phyloP scores from a whole-genome alignment of 2,888 invertebrate species.

The Acronicta psi region DNA sequence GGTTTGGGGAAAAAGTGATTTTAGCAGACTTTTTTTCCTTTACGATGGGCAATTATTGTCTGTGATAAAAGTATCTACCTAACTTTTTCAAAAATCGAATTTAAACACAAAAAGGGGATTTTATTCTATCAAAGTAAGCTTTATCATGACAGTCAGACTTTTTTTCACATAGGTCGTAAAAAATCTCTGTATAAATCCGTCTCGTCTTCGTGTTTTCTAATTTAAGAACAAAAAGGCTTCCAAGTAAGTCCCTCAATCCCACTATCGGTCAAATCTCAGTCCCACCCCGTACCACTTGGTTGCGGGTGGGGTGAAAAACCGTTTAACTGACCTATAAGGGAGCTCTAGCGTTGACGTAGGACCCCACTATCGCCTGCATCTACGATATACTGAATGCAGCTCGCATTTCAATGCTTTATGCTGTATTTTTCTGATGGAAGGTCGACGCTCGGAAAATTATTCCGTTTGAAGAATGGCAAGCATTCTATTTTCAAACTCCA shows the following conservation, averaged over 20 bases:
- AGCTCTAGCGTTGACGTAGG: slow-evolving; percentile 65
- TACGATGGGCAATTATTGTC: background rate
- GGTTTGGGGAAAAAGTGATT: background rate
- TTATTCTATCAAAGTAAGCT: too few relatives aligned
- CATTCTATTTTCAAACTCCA: slow-evolving; percentile 16
- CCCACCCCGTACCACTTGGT: slow-evolving; percentile 70
- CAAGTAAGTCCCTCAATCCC: slow-evolving; percentile 53
- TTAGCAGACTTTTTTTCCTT: background rate
- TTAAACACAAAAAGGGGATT: too few relatives aligned
- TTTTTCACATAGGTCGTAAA: slow-evolving; percentile 2
- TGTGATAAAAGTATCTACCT: background rate
- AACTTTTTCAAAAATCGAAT: background rate
- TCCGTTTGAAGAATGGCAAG: slow-evolving; percentile 48
- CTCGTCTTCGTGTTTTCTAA: slow-evolving; percentile 62
- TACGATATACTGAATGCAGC: slow-evolving; percentile 66
- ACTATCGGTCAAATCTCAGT: slow-evolving; percentile 81
- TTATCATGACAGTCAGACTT: background rate
- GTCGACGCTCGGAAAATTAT: slow-evolving; percentile 65
- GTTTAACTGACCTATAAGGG: slow-evolving; percentile 79
- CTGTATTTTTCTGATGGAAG: slow-evolving; percentile 68
- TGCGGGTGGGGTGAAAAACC: slow-evolving; percentile 75
- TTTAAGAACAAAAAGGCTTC: slow-evolving; percentile 61
- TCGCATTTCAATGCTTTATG: slow-evolving; percentile 73
- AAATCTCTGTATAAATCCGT: slow-evolving; percentile 12
- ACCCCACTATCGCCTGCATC: slow-evolving; percentile 66